Evolutionary conservation across 2,888 invertebrate species (phyloP).

Genomic region (Seira ritae): DNA sequence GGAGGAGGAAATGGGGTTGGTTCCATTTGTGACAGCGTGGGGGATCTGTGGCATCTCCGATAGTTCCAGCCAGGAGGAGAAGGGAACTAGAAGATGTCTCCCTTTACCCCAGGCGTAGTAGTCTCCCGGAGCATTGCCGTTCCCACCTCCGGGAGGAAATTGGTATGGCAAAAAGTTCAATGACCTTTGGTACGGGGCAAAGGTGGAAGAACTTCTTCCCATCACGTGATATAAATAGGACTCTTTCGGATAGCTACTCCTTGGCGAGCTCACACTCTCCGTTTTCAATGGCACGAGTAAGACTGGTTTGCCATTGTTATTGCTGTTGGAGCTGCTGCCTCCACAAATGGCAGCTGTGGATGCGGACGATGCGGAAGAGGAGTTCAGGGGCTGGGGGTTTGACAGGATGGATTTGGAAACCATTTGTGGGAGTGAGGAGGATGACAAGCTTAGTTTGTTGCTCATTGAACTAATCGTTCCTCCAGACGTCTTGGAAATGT

Average conservation of each 20-base stretch:
- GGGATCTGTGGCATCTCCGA: constrained; percentile 70
- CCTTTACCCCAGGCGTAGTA: constrained; percentile 66
- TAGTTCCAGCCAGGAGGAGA: constrained; percentile 73
- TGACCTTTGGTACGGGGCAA: constrained; percentile 74
- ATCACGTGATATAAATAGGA: constrained; percentile 73
- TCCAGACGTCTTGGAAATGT: constrained; percentile 33
- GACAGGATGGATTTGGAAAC: constrained; percentile 59
- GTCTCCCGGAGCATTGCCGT: constrained; percentile 57
- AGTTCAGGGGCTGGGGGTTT: constrained; percentile 43
- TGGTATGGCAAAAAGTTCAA: constrained; percentile 72
- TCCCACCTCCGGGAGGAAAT: constrained; percentile 43
- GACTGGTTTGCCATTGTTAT: constrained; percentile 65
- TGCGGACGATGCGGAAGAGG: constrained; percentile 29
- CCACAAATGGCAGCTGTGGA: constrained; percentile 39
- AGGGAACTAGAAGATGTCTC: constrained; percentile 72
- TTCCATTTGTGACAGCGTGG: constrained; percentile 45
- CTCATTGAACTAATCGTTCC: constrained; percentile 63
- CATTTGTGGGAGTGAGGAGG: constrained; percentile 61
- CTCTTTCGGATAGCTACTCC: constrained; percentile 72
- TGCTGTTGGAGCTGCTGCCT: constrained; percentile 12
- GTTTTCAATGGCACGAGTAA: constrained; percentile 71
- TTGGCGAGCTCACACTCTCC: constrained; percentile 70
- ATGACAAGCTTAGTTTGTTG: constrained; percentile 57
- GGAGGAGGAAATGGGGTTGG: constrained; percentile 31
- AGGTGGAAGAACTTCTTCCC: constrained; percentile 73